Conservation (phyloP, 2,797 vertebrate genomes). For the Gallirallus australis region DNA sequence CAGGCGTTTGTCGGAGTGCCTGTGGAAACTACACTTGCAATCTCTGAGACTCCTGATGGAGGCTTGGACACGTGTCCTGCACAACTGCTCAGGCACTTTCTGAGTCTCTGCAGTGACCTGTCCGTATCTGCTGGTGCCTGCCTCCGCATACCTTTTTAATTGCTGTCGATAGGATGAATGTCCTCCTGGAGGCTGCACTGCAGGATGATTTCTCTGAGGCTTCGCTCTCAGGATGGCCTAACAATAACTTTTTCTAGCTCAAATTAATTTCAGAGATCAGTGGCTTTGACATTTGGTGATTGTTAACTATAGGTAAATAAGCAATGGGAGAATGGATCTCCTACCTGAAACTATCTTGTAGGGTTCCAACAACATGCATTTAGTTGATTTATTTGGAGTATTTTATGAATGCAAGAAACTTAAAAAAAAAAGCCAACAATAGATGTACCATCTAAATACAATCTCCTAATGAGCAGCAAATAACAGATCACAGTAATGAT, state of each 20-base stretch:
- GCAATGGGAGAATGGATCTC: neutral
- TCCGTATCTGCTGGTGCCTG: neutral
- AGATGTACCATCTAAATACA: neutral
- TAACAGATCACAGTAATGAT: neutral
- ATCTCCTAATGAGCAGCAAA: neutral
- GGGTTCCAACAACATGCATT: neutral
- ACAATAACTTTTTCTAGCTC: neutral
- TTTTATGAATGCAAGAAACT: neutral
- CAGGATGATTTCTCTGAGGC: neutral
- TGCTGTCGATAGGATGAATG: fast-evolving
- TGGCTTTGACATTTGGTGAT: neutral
- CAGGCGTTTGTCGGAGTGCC: fast-evolving
- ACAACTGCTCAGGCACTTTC: neutral
- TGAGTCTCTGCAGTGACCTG: fast-evolving
- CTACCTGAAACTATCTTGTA: neutral
- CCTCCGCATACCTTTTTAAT: neutral
- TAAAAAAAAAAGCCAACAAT: neutral
- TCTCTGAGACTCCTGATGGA: neutral
- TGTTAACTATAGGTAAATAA: neutral
- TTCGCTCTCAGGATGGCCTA: neutral
- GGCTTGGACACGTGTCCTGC: fast-evolving
- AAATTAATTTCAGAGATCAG: neutral
- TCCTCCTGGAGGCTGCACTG: no score
- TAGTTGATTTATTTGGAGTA: neutral
- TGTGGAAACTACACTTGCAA: fast-evolving